Conservation (phyloP, 2,113 vertebrate species). For the Bambusicola thoracicus region DNA sequence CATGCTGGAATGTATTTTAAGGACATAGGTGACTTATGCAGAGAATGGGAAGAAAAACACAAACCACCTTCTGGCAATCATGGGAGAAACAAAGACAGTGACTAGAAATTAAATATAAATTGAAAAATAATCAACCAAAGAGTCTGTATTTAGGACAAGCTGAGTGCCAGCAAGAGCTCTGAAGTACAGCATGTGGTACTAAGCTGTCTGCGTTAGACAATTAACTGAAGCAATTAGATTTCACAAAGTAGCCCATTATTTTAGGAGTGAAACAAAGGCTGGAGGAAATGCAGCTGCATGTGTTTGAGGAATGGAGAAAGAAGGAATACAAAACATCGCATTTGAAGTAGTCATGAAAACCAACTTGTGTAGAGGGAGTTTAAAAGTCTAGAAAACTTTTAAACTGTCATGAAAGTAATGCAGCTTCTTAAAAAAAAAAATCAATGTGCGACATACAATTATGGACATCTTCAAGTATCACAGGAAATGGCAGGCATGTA, state of each 20-base stretch:
- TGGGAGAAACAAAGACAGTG: background rate
- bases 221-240: slow-evolving; percentile 38
- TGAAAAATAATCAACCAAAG: background rate
- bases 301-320: background rate
- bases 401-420: background rate
- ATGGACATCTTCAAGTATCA: background rate
- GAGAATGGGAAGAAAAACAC: background rate
- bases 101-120: background rate
- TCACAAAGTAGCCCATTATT: slow-evolving; percentile 25
- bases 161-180: background rate
- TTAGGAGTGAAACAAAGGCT: slow-evolving; percentile 13
- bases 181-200: background rate
- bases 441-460: background rate
- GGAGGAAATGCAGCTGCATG: slow-evolving; percentile 13
- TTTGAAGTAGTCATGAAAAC: background rate
- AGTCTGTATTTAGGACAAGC: background rate
- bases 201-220: background rate
- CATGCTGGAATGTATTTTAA: background rate
- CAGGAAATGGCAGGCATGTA: background rate
- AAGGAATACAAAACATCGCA: background rate
- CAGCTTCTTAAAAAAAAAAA: background rate
- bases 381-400: background rate
- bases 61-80: background rate
- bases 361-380: background rate
- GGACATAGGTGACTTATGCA: background rate